Evolutionary conservation across 2,797 vertebrate genomes (phyloP).

Genomic region (Hipposideros larvatus): DNA sequence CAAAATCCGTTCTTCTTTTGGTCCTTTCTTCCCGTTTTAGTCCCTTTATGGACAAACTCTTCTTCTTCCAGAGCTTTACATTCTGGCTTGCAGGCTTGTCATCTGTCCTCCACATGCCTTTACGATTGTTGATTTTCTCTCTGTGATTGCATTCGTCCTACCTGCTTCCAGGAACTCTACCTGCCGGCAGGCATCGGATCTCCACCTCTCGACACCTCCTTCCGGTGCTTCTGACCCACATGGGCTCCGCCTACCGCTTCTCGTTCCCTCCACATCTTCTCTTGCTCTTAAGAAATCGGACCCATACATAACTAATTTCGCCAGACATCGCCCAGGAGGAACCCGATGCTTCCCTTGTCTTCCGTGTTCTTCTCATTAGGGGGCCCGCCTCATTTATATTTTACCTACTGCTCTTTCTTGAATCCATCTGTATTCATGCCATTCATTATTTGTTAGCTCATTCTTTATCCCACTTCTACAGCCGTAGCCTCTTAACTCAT

Average conservation of each 20-base stretch:
- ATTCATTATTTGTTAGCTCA: not conserved
- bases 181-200: not conserved
- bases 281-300: not conserved
- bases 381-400: not conserved
- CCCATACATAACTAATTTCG: too few relatives aligned
- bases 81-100: not conserved
- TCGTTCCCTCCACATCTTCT: not conserved
- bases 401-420: not conserved
- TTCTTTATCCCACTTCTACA: not conserved
- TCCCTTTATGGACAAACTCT: not conserved
- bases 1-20: not conserved
- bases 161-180: not conserved
- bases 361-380: not conserved
- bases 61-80: not conserved
- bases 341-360: not conserved
- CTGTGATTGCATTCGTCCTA: not conserved
- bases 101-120: not conserved
- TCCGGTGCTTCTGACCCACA: not conserved
- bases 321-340: not conserved
- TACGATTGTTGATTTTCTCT: not conserved
- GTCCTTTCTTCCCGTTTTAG: not conserved
- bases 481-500: not conserved
- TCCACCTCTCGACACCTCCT: not conserved
- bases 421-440: not conserved
- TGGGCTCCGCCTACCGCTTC: not conserved